Percentiles rank a stretch among this genome's conserved stretches.
Evolutionary conservation across 2,888 invertebrate species (phyloP).

Genomic region (Sinopyrophorus schimmeli): DNA sequence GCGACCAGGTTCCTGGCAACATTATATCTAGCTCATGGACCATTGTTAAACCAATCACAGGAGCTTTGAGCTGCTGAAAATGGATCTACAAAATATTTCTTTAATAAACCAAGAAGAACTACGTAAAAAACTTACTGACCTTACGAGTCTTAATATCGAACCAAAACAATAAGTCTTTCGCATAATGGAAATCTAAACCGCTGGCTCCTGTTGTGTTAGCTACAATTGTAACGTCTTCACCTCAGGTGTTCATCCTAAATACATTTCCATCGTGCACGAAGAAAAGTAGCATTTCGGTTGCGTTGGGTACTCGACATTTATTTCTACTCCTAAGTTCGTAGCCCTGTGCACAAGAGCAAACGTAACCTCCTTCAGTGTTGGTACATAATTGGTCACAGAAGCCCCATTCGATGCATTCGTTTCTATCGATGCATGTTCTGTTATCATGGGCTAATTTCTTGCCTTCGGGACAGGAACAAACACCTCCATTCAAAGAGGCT

Average conservation of each 20-base stretch:
- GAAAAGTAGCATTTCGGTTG: slow-evolving; percentile 63
- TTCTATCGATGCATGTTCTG: slow-evolving; percentile 85
- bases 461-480: slow-evolving; percentile 87
- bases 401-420: slow-evolving; percentile 92
- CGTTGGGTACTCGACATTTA: slow-evolving; percentile 67
- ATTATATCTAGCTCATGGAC: slow-evolving; percentile 68
- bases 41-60: slow-evolving; percentile 53
- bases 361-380: slow-evolving; percentile 83
- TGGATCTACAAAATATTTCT: slow-evolving; percentile 59
- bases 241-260: slow-evolving; percentile 70
- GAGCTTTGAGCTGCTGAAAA: slow-evolving; percentile 59
- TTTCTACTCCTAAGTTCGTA: slow-evolving; percentile 56
- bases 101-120: too few relatives aligned
- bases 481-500: slow-evolving; percentile 85
- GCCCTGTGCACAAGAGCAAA: slow-evolving; percentile 78
- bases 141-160: slow-evolving; percentile 86
- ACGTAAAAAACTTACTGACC: slow-evolving; percentile 62
- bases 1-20: slow-evolving; percentile 84
- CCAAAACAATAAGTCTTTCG: slow-evolving; percentile 81
- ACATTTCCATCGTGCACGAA: slow-evolving; percentile 74
- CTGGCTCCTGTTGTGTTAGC: slow-evolving; percentile 85
- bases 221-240: slow-evolving; percentile 64
- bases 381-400: slow-evolving; percentile 94
- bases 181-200: slow-evolving; percentile 83
- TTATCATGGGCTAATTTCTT: slow-evolving; percentile 81